phyloP scores from a whole-genome alignment of 1,140 invertebrate genomes.

The Zelostemma sp. region DNA sequence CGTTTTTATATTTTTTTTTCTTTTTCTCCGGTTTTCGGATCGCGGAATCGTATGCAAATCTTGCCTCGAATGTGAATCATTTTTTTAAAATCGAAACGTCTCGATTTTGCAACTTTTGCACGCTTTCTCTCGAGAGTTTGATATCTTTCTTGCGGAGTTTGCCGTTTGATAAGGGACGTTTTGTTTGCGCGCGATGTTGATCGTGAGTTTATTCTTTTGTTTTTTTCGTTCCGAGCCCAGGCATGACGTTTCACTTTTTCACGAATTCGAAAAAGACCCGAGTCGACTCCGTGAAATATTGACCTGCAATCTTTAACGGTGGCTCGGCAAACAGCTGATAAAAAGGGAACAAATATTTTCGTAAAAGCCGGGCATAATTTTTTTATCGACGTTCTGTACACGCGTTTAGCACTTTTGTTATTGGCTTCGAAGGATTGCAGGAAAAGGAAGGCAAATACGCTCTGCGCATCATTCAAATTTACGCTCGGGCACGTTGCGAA shows the following conservation, averaged over 20 bases:
- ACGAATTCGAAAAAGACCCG: conserved; percentile 16
- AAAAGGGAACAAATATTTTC: conserved; percentile 34
- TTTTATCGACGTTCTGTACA: too few species aligned
- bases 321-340: conserved; percentile 39
- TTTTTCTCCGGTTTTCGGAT: background rate
- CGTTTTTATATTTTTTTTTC: background rate
- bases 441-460: too few species aligned
- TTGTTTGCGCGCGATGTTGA: background rate
- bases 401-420: too few species aligned
- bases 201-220: background rate
- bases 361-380: conserved; percentile 31
- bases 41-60: conserved; percentile 8
- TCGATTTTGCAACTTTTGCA: too few species aligned
- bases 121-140: too few species aligned
- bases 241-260: conserved; percentile 12
- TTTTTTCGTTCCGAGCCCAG: background rate
- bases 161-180: background rate
- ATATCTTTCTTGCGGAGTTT: background rate
- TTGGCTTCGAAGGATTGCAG: too few species aligned
- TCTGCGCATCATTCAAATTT: too few species aligned
- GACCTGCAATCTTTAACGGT: conserved; percentile 38
- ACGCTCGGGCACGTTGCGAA: too few species aligned
- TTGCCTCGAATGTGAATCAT: too few species aligned
- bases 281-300: conserved; percentile 38
- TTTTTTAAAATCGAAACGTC: too few species aligned